A percentile compares a stretch with the other conserved stretches of the same genome.
These are phyloP conservation scores for Ecliptopera silaceata DNA, from an alignment of 2,888 invertebrate genomes.

Conservation along the genomic window DNA sequence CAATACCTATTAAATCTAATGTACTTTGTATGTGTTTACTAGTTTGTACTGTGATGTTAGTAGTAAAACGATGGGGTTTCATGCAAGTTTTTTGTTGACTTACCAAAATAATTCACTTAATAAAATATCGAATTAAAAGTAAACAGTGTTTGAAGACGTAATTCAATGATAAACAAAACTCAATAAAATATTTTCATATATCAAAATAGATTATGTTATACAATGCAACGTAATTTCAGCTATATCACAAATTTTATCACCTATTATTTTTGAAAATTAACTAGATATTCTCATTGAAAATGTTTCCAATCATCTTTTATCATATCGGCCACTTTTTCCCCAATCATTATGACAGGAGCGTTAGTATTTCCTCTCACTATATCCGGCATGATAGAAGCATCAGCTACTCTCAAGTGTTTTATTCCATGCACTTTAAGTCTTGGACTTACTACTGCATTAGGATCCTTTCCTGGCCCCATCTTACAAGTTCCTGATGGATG, in stretches of 20 bases:
- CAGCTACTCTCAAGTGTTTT: constrained; percentile 85
- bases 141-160: no score
- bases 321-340: constrained; percentile 80
- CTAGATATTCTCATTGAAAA: constrained; percentile 25
- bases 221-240: no score
- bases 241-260: background rate
- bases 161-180: no score
- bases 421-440: constrained; percentile 63
- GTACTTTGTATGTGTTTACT: no score
- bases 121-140: no score
- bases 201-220: no score
- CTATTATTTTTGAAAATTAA: background rate
- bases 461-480: constrained; percentile 68
- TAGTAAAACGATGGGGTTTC: no score
- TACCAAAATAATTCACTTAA: background rate
- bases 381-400: constrained; percentile 92
- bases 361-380: constrained; percentile 92
- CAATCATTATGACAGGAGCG: constrained; percentile 93
- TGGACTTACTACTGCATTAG: constrained; percentile 60
- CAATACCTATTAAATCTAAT: no score
- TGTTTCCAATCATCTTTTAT: constrained; percentile 65
- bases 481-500: constrained; percentile 70
- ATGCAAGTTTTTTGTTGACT: background rate
- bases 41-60: background rate
- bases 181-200: no score